Base-by-base conservation (phyloP, 2,888 invertebrate species). In the Nasonovia ribisnigri region DNA sequence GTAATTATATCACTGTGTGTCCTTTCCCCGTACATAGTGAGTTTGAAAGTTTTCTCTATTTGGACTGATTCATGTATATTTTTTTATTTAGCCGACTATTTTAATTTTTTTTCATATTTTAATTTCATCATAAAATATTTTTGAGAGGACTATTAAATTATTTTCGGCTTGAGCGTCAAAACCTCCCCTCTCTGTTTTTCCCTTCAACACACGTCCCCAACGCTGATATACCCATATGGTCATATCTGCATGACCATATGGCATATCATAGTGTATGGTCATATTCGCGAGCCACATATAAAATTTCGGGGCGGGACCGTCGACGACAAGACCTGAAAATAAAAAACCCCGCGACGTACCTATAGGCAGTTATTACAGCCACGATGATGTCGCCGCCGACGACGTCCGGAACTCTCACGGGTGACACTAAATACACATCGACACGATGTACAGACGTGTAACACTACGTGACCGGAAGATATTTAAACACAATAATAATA, bases 381-480 rank as follows among this genome's bases (percentile, higher is more conserved):
- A 60, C 29, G 60, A 77, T 36, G 20, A 77, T 20, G 67, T 13
- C 67, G 67, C n/a, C 67, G n/a, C n/a, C 6, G 36, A 42, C 8
- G 36, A 36, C n/a, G n/a, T 77, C 77, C 36, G 77, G 77, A 36
- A 77, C 36, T 77, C 77, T 36, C 36, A 77, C 20, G 36, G 43
- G 26, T 8, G 84, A 84, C 36, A 42, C 42, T 26, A 29, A 84
- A 84, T 84, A 43, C 26, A 43, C 42, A 29, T 43, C 43, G 42
- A 84, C 36, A 43, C 5, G 10, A 26, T 43, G 43, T 43, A 43
- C 43, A 36, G 84, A 86, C 46, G 29, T 46, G 29, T 29, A 29
- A 46, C 46, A n/a, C 48, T 46, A 86, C 43, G 46, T 46, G 46
- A 86, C 86, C 86, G 86, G 86, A 86, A 86, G 77, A 77, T 36